These are phyloP conservation scores for Bhutanitis thaidina DNA, from an alignment of 2,888 invertebrate genomes.

Conservation along the genomic window DNA sequence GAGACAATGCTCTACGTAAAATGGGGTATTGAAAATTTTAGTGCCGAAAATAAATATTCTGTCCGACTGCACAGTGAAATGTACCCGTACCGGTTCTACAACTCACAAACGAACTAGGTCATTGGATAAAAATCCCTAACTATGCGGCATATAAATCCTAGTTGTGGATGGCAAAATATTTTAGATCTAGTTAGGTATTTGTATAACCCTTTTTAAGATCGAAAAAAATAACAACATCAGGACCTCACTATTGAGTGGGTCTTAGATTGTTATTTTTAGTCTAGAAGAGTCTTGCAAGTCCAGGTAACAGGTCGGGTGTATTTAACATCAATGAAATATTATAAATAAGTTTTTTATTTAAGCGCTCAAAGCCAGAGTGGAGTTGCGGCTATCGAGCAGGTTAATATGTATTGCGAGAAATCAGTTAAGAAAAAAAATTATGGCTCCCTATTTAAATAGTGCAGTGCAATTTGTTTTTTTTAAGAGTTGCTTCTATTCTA, in stretches of 20 bases:
- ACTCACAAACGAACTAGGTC: conserved; percentile 20
- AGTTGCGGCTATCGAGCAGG: not conserved
- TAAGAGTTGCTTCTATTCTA: too few relatives aligned
- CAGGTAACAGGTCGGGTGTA: not conserved
- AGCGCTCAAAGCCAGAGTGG: not conserved
- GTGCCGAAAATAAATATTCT: conserved; percentile 13
- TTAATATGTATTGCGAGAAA: not conserved
- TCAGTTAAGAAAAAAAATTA: not conserved
- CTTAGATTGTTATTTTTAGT: too few relatives aligned
- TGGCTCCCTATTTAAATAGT: not conserved
- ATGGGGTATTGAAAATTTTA: conserved; percentile 10
- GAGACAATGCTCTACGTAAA: not conserved
- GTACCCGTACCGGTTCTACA: conserved; percentile 11
- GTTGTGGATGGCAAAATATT: too few relatives aligned
- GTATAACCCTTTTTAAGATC: too few relatives aligned
- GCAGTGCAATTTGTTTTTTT: not conserved
- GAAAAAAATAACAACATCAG: too few relatives aligned
- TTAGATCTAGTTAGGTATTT: too few relatives aligned
- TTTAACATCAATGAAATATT: not conserved
- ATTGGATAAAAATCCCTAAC: conserved; percentile 16
- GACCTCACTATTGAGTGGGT: too few relatives aligned
- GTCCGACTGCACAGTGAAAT: conserved; percentile 9
- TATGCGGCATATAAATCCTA: not conserved
- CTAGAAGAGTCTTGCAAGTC: not conserved
- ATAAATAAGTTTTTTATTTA: not conserved